These are phyloP conservation scores for Ophion obscuratus DNA, from an alignment of 2,888 invertebrate species.

Conservation along the genomic window DNA sequence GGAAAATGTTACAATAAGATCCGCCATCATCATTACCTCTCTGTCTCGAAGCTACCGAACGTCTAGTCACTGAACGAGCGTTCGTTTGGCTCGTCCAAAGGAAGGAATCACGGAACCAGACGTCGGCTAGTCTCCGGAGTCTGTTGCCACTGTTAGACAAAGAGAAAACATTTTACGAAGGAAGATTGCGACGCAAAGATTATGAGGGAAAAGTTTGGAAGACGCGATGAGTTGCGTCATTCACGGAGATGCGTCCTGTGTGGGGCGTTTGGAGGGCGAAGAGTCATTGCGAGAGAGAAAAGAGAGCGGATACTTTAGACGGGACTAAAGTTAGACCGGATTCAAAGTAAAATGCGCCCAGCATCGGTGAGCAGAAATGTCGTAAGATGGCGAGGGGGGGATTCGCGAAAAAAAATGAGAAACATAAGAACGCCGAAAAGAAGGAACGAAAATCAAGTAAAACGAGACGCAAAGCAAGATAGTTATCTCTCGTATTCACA, in stretches of 20 bases:
- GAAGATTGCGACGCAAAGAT: slow-evolving; percentile 38
- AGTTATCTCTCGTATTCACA: neutral
- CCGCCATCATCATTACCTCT: too few relatives aligned
- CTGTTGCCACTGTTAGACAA: slow-evolving; percentile 9
- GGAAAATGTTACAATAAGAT: too few relatives aligned
- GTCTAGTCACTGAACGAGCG: slow-evolving; percentile 43
- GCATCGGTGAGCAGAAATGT: slow-evolving; percentile 60
- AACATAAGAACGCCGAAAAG: neutral
- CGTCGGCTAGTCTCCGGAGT: slow-evolving; percentile 45
- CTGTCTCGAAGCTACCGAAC: too few relatives aligned
- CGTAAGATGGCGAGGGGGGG: slow-evolving; percentile 48
- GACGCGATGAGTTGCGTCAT: slow-evolving; percentile 51
- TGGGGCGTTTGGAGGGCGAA: neutral
- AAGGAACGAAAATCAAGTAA: neutral
- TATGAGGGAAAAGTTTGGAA: slow-evolving; percentile 60
- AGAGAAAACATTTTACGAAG: slow-evolving; percentile 34
- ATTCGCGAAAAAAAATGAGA: too few relatives aligned
- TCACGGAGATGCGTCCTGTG: neutral
- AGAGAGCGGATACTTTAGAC: slow-evolving; percentile 66
- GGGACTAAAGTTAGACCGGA: slow-evolving; percentile 79
- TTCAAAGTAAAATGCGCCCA: slow-evolving; percentile 78
- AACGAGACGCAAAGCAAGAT: slow-evolving; percentile 2
- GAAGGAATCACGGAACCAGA: slow-evolving; percentile 61
- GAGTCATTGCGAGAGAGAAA: slow-evolving; percentile 38
- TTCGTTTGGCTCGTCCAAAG: slow-evolving; percentile 63